A percentile compares a stretch with the other conserved stretches of the same genome.
These are phyloP conservation scores for Camponotus floridanus DNA, from an alignment of 1,140 invertebrate genomes.

Conservation along the genomic window DNA sequence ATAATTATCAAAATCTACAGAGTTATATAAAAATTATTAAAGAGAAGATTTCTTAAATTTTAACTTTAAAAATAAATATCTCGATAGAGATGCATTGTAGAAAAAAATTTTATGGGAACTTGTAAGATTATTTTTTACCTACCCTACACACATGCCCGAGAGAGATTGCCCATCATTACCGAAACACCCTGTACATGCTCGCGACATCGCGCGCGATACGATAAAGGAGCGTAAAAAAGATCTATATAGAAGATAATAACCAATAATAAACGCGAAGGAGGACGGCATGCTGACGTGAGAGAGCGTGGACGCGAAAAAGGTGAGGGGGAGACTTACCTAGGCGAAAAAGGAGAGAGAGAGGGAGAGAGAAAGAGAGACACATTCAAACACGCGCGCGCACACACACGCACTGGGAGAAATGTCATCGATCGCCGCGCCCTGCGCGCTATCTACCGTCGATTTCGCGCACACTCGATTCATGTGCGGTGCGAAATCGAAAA, in stretches of 20 bases:
- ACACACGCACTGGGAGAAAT: neutral
- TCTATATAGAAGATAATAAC: slow-evolving; percentile 41
- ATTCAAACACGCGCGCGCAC: neutral
- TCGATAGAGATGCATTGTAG: no score
- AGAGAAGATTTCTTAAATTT: no score
- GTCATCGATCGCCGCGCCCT: slow-evolving; percentile 68
- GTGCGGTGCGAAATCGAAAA: slow-evolving; percentile 71
- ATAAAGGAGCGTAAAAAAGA: slow-evolving; percentile 32
- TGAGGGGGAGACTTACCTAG: no score
- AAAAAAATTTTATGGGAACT: no score
- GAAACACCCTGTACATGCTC: no score
- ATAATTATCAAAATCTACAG: no score
- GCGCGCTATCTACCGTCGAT: slow-evolving; percentile 70
- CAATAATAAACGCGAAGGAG: slow-evolving; percentile 31
- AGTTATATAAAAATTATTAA: no score
- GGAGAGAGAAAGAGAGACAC: no score
- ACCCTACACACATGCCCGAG: no score
- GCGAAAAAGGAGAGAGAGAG: slow-evolving; percentile 14
- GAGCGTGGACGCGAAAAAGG: neutral
- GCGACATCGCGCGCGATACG: neutral
- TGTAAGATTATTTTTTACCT: no score
- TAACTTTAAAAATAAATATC: no score
- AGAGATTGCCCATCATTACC: no score
- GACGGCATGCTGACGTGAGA: slow-evolving; percentile 2
- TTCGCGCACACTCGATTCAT: slow-evolving; percentile 56